Conservation (phyloP, 2,888 invertebrate species). For the Drosophila sordidapex region DNA sequence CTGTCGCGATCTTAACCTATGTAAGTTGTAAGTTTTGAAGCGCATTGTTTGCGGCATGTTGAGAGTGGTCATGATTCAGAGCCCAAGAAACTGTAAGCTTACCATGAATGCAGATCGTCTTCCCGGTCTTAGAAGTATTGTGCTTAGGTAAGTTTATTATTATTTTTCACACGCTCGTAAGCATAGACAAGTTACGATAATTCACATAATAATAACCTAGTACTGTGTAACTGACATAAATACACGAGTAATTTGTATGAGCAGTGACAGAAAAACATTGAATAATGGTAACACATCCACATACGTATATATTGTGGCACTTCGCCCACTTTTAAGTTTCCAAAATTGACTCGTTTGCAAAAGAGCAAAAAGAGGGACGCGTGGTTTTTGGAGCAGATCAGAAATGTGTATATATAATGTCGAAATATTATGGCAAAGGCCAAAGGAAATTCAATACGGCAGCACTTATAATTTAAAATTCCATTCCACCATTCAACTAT, state of each 20-base stretch:
- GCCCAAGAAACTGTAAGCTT: constrained; percentile 32
- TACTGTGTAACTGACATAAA: constrained; percentile 13
- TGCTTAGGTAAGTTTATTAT: constrained; percentile 4
- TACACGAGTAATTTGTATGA: not conserved
- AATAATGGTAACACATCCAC: not conserved
- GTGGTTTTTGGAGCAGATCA: not conserved
- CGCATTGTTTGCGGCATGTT: constrained; percentile 27
- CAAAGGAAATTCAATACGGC: not conserved
- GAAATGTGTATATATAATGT: not conserved
- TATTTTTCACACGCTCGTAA: not conserved
- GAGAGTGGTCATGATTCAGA: constrained; percentile 54
- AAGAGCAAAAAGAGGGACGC: not conserved
- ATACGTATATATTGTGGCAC: not conserved
- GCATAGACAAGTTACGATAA: not conserved
- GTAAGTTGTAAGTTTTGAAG: constrained; percentile 8
- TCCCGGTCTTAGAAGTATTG: constrained; percentile 39
- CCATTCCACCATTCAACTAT: not conserved
- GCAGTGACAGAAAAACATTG: constrained; percentile 2
- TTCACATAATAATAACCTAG: not conserved
- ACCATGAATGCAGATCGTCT: constrained; percentile 11
- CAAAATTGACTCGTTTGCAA: not conserved
- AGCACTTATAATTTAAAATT: not conserved
- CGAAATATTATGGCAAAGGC: not conserved
- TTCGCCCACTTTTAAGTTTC: not conserved
- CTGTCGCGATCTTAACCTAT: constrained; percentile 29